Evolutionary conservation across 2,888 invertebrate species (phyloP).

Genomic region (Thymelicus lineola): DNA sequence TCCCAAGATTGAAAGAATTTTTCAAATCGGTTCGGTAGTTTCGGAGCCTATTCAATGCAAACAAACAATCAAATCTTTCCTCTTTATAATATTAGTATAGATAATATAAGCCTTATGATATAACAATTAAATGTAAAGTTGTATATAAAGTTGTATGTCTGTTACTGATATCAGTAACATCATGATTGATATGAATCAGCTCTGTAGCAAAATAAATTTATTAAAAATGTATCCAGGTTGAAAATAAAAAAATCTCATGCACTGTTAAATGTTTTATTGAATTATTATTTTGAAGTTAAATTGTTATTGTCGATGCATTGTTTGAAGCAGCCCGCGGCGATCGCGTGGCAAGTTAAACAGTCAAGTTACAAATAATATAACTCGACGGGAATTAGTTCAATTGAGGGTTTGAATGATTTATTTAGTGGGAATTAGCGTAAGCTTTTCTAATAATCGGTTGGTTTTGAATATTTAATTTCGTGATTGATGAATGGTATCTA

Average conservation of each 20-base stretch:
- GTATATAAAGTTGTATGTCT: too few relatives aligned
- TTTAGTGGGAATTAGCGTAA: slow-evolving; percentile 20
- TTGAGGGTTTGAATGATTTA: slow-evolving; percentile 51
- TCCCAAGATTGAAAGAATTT: too few relatives aligned
- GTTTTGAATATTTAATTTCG: background rate
- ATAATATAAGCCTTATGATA: too few relatives aligned
- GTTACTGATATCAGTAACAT: too few relatives aligned
- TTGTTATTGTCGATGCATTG: slow-evolving; percentile 66
- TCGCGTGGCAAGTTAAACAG: slow-evolving; percentile 74
- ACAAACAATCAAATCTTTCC: too few relatives aligned
- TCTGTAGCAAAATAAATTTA: background rate
- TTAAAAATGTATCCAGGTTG: background rate
- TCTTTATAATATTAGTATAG: too few relatives aligned
- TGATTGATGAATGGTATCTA: background rate
- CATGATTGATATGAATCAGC: background rate
- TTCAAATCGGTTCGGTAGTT: too few relatives aligned
- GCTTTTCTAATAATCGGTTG: slow-evolving; percentile 1
- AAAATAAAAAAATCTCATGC: slow-evolving; percentile 29
- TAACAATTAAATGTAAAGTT: too few relatives aligned
- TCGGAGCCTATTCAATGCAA: too few relatives aligned
- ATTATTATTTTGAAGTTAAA: slow-evolving; percentile 51
- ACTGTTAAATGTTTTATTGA: slow-evolving; percentile 71
- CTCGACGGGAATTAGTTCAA: slow-evolving; percentile 65
- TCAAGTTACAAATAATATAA: slow-evolving; percentile 19
- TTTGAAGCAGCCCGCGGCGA: slow-evolving; percentile 67